A percentile compares a stretch with the other conserved stretches of the same genome.
These are phyloP conservation scores for Neodiprion fabricii DNA, from an alignment of 1,140 invertebrate genomes.

Conservation along the genomic window DNA sequence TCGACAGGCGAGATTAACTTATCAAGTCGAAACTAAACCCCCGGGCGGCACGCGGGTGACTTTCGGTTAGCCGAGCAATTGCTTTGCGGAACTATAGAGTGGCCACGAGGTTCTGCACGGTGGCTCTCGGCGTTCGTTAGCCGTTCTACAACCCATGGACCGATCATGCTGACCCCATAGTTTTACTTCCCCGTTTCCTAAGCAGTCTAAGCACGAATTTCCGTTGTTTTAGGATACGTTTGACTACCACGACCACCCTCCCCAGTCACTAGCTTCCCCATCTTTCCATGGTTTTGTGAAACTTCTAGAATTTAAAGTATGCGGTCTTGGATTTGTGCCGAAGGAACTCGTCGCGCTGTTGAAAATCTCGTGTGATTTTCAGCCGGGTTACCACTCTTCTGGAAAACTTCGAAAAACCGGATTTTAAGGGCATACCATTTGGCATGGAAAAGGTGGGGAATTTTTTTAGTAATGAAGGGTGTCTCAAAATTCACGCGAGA, in stretches of 20 bases:
- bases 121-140: conserved; percentile 25
- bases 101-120: not conserved
- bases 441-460: too few species aligned
- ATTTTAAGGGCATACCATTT: too few species aligned
- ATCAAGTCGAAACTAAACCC: conserved; percentile 39
- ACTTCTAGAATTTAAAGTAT: too few species aligned
- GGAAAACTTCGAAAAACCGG: too few species aligned
- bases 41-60: conserved; percentile 33
- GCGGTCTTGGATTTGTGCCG: too few species aligned
- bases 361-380: too few species aligned
- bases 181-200: conserved; percentile 13
- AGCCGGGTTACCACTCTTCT: too few species aligned
- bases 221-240: conserved; percentile 44
- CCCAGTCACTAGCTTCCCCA: not conserved
- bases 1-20: conserved; percentile 48
- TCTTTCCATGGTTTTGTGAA: too few species aligned
- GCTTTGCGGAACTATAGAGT: not conserved
- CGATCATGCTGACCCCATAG: conserved; percentile 30
- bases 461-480: too few species aligned
- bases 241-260: not conserved
- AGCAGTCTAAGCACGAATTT: conserved; percentile 37
- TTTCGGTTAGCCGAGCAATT: conserved; percentile 28
- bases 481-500: too few species aligned
- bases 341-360: too few species aligned
- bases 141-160: not conserved